Evolutionary conservation across 2,888 invertebrate species (phyloP).

Genomic region (Apantesis nais): DNA sequence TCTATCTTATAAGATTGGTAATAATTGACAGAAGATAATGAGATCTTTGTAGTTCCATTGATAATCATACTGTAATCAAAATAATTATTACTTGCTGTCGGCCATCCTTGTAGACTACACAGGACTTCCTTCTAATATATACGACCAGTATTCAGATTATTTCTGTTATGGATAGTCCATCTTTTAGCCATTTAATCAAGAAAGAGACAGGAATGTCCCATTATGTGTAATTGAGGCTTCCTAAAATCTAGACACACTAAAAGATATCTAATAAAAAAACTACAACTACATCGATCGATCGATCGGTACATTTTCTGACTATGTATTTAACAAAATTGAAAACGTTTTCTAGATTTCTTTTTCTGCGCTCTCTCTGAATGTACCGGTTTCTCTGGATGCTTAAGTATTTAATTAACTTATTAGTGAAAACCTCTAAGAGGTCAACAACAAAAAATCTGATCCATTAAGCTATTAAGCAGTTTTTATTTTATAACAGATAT

Average conservation of each 20-base stretch:
- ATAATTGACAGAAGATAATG: too few relatives aligned
- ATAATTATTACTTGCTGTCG: too few relatives aligned
- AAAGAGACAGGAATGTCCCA: too few relatives aligned
- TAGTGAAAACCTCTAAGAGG: background rate
- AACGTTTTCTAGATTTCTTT: background rate
- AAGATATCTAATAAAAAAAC: background rate
- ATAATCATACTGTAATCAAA: too few relatives aligned
- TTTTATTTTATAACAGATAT: constrained; percentile 26
- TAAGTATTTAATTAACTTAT: background rate
- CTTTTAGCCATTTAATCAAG: too few relatives aligned
- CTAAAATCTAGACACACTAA: too few relatives aligned
- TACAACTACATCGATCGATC: background rate
- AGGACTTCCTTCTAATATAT: background rate
- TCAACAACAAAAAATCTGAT: constrained; percentile 1
- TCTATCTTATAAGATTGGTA: too few relatives aligned
- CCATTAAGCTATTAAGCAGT: constrained; percentile 12
- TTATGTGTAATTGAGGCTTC: background rate
- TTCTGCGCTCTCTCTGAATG: background rate
- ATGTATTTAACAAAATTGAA: background rate
- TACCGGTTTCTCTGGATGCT: background rate
- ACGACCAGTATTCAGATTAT: too few relatives aligned
- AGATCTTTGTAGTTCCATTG: too few relatives aligned
- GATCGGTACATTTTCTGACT: background rate
- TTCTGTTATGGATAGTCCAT: too few relatives aligned
- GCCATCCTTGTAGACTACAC: background rate